These are phyloP conservation scores for Oncorhynchus mykiss DNA, from an alignment of 2,113 vertebrate species.

Conservation along the genomic window DNA sequence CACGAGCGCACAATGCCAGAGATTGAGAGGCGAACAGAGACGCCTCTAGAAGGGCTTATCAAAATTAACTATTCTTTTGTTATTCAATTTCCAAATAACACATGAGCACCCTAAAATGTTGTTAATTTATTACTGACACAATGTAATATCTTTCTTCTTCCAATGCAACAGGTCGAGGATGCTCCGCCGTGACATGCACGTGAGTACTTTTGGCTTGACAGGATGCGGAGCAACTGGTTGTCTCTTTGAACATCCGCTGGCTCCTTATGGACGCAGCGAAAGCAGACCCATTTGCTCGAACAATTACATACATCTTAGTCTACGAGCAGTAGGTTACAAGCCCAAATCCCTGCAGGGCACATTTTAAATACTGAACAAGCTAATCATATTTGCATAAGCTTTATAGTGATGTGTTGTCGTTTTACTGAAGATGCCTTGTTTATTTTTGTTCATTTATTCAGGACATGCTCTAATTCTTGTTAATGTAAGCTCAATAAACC, in stretches of 20 bases:
- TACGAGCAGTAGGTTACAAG: not conserved
- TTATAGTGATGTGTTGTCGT: not conserved
- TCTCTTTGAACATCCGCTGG: constrained; percentile 48
- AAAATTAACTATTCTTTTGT: constrained; percentile 14
- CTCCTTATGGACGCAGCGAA: constrained; percentile 52
- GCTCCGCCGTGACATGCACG: constrained; percentile 43
- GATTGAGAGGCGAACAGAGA: constrained; percentile 33
- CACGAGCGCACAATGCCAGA: constrained; percentile 21
- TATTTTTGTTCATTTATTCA: not conserved
- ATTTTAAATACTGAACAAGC: not conserved
- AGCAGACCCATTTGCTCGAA: constrained; percentile 15
- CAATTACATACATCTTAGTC: not conserved
- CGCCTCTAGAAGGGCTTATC: constrained; percentile 45
- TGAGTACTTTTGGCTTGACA: constrained; percentile 53
- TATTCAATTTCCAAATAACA: constrained; percentile 44
- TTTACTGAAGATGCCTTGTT: not conserved
- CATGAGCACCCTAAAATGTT: constrained; percentile 34
- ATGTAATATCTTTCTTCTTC: constrained; percentile 38
- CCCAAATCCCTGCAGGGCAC: no score
- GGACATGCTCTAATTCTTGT: not conserved
- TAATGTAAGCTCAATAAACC: not conserved
- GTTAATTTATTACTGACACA: constrained; percentile 7
- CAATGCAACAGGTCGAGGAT: constrained; percentile 65
- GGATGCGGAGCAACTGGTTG: constrained; percentile 72
- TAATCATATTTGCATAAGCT: not conserved